Evolutionary conservation across 2,888 invertebrate species (phyloP), one percentile per base, ranked within the genome.

Genomic region (Darwinula stevensoni): DNA sequence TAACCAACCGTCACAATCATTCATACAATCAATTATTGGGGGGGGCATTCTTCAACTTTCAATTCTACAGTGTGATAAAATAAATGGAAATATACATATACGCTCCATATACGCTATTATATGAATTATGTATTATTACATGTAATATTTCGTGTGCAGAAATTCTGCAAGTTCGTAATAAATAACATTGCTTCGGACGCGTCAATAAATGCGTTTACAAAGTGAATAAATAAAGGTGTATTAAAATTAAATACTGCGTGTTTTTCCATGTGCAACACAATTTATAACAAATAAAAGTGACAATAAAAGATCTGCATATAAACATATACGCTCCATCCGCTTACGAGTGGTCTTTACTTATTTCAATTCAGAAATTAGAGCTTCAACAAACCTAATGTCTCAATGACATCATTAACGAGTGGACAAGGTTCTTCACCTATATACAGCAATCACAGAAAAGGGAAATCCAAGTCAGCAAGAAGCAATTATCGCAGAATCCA

Each of bases 1-100:
- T 22, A 22, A 22, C 22, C 22, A 22, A 22, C 22, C 22, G 22
- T 22, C 22, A 22, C 22, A 22, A 22, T 22, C 22, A 22, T 22
- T 22, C 22, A 22, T 22, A 22, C 22, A 22, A 22, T 22, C 22
- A 22, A 22, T 22, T 22, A 22, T 22, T 9, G 22, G 22, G 22
- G 22, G 22, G 22, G 22, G 22, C 22, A 22, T 22, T 22, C 22
- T 22, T 22, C 22, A 22, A 22, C 22, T 22, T 22, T 22, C 22
- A 22, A 22, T 22, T 22, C 22, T 22, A 22, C 22, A 6, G 22
- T 22, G 22, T 22, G 22, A 22, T 22, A 22, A 22, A 22, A 22
- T 22, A 22, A 22, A 22, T 22, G 22, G 22, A 22, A 22, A 22
- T 22, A 22, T 22, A 22, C 22, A 22, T 22, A 22, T 22, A 22